Base-by-base conservation (phyloP, 2,113 vertebrate species). In the Xyrauchen texanus region DNA sequence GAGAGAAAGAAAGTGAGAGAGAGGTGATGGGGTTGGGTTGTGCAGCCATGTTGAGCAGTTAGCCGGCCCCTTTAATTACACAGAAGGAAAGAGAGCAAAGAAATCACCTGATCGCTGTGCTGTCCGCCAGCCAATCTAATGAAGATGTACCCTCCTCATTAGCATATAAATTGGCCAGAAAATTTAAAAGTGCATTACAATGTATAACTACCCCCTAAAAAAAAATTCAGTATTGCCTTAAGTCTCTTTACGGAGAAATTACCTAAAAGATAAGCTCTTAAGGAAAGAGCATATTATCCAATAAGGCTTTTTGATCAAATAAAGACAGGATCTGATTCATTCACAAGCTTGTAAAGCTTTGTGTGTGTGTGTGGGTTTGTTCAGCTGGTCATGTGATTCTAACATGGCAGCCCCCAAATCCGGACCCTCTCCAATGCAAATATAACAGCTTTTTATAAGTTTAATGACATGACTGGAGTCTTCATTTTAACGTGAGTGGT, bases 161-260 rank as follows among this genome's bases (percentile, higher is more conserved):
- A 87, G 84, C 86, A 87, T 87, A 86, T 84, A 87, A 87, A 87
- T 87, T 87, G 82, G 79, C 68, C 77, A 67, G 84, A 87, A 87
- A 87, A 87, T 87, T 87, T 81, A 85, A 87, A 83, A 87, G 82
- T 83, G 84, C 82, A 81, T 85, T 85, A 83, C 76, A 58, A 84
- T 76, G 83, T 87, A 77, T 76, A 77, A 75, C 58, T 79, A 21
- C 61, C 9, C 61, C 60, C 34, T 16, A n/a, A 53, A 53, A 64
- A 76, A 53, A 80, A 79, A 53, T 57, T 71, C 82, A 81, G 69
- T 85, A 79, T 82, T 84, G 80, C 78, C 62, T 73, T 72, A 61
- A 67, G 76, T 70, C 72, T 68, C 78, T 77, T 81, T 71, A 55
- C 76, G 49, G 61, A 78, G 65, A 68, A 63, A 66, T 71, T 64